A percentile compares a stretch with the other conserved stretches of the same genome.
phyloP scores from a whole-genome alignment of 2,797 vertebrate species.

The Ctenopoma kingsleyae region DNA sequence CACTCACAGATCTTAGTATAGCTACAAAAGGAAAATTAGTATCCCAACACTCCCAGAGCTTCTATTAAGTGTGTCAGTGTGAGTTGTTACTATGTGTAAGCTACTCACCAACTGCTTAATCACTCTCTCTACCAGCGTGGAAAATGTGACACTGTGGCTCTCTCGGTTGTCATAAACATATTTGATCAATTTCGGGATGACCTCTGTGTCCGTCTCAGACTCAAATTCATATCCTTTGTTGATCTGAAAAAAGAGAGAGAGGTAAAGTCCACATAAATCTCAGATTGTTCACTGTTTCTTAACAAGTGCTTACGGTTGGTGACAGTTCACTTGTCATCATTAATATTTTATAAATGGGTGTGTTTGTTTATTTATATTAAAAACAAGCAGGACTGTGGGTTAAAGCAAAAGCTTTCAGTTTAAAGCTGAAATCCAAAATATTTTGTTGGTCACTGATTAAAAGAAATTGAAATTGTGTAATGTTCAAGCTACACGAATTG shows the following conservation, averaged over 20 bases:
- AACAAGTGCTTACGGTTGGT: too few species aligned
- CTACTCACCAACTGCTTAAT: conserved; percentile 94
- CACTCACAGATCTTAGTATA: background rate
- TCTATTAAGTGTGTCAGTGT: background rate
- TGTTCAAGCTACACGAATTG: background rate
- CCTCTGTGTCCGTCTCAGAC: conserved; percentile 97
- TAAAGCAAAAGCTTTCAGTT: background rate
- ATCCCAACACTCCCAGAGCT: background rate
- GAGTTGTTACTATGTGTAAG: conserved; percentile 6
- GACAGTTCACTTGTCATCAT: background rate
- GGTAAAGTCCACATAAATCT: too few species aligned
- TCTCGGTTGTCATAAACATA: conserved; percentile 96
- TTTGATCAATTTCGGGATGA: conserved; percentile 96
- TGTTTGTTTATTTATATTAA: too few species aligned
- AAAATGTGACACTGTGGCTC: conserved; percentile 87
- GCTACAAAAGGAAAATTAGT: background rate
- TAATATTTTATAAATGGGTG: background rate
- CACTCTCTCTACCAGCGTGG: conserved; percentile 93
- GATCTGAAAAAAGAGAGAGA: conserved; percentile 80
- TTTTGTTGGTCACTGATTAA: background rate
- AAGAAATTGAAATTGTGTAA: background rate
- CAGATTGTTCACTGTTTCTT: too few species aligned
- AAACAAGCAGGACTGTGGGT: background rate
- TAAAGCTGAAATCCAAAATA: background rate
- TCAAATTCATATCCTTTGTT: conserved; percentile 96